These are phyloP conservation scores for Hippolais icterina DNA, from an alignment of 2,113 vertebrate species.

Conservation along the genomic window DNA sequence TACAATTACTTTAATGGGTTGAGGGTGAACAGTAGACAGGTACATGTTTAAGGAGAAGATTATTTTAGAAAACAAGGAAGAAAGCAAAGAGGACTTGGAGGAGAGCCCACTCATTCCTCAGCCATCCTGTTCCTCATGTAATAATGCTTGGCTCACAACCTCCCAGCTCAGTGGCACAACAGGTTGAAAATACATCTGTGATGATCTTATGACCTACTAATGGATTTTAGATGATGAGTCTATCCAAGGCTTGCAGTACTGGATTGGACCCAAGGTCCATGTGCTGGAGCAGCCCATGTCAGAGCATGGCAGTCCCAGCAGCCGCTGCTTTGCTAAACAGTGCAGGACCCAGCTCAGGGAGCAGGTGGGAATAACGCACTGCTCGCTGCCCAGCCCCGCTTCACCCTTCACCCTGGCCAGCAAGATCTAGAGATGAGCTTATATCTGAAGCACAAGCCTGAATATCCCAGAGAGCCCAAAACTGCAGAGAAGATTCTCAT, in stretches of 20 bases:
- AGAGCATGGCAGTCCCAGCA: not conserved
- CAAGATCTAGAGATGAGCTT: not conserved
- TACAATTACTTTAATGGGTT: not conserved
- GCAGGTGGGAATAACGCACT: rapidly evolving
- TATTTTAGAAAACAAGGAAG: not conserved
- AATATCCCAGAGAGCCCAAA: not conserved
- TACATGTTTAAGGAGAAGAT: not conserved
- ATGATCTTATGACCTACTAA: not conserved
- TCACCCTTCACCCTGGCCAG: not conserved
- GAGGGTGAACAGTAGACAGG: not conserved
- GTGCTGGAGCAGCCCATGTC: not conserved
- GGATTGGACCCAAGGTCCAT: not conserved
- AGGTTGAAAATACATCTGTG: not conserved
- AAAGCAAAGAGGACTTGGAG: not conserved
- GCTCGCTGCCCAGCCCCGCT: not conserved
- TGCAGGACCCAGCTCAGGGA: rapidly evolving
- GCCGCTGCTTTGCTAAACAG: rapidly evolving
- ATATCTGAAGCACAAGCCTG: not conserved
- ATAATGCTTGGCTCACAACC: not conserved
- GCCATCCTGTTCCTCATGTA: not conserved
- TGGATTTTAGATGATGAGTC: not conserved
- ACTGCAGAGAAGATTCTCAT: not conserved
- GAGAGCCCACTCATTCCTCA: not conserved
- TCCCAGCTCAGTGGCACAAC: not conserved
- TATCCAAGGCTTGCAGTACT: not conserved